A percentile compares a stretch with the other conserved stretches of the same genome.
Evolutionary conservation across 2,888 invertebrate species (phyloP).

Genomic region (Hirtodrosophila histrioides): DNA sequence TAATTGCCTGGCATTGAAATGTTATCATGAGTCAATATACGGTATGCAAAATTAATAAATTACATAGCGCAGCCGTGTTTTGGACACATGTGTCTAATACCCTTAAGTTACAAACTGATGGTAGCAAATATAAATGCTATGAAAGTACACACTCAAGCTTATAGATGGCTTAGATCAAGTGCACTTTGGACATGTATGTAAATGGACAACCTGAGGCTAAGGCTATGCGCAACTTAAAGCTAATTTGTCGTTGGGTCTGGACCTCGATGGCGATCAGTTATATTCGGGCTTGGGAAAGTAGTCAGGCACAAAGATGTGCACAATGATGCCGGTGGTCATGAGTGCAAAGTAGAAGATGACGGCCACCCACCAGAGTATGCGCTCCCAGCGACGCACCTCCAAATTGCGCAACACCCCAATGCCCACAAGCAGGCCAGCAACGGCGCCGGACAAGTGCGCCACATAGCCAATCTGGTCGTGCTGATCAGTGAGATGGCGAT

Average conservation of each 20-base stretch:
- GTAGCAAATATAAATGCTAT: slow-evolving; percentile 6
- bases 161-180: slow-evolving; percentile 43
- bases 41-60: neutral
- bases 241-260: slow-evolving; percentile 26
- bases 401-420: slow-evolving; percentile 93
- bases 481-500: slow-evolving; percentile 90
- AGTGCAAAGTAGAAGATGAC: slow-evolving; percentile 89
- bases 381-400: slow-evolving; percentile 92
- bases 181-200: slow-evolving; percentile 55
- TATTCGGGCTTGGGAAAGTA: slow-evolving; percentile 85
- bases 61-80: neutral
- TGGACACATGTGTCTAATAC: no score
- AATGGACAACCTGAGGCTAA: slow-evolving; percentile 39
- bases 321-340: slow-evolving; percentile 89
- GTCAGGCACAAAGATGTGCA: slow-evolving; percentile 88
- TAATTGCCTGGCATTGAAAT: neutral
- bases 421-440: slow-evolving; percentile 93
- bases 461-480: slow-evolving; percentile 95
- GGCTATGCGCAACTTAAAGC: slow-evolving; percentile 37
- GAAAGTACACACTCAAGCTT: slow-evolving; percentile 5
- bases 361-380: slow-evolving; percentile 92
- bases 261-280: slow-evolving; percentile 46
- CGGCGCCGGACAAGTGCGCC: slow-evolving; percentile 96
- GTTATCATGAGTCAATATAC: neutral
- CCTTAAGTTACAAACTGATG: neutral